phyloP scores from a whole-genome alignment of 2,888 invertebrate species.

The Xestobium rufovillosum region DNA sequence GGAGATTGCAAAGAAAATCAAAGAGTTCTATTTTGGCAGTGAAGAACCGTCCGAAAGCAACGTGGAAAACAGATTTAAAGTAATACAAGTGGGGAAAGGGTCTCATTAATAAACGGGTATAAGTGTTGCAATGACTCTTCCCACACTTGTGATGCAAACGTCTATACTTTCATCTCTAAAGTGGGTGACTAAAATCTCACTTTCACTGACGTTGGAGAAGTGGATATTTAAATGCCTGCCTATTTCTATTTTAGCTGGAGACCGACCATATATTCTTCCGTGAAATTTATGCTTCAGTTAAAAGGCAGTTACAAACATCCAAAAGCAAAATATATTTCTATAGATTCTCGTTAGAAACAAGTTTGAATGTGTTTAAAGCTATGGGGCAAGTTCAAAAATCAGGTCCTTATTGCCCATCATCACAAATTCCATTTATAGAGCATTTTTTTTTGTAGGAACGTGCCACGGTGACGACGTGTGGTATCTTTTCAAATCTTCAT shows the following conservation, averaged over 20 bases:
- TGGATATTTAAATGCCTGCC: too few relatives aligned
- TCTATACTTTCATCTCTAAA: too few relatives aligned
- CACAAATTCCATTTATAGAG: too few relatives aligned
- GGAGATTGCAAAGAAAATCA: constrained; percentile 39
- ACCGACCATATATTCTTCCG: constrained; percentile 34
- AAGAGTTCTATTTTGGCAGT: constrained; percentile 43
- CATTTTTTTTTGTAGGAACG: too few relatives aligned
- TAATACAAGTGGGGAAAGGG: too few relatives aligned
- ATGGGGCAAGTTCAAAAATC: too few relatives aligned
- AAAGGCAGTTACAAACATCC: constrained; percentile 18
- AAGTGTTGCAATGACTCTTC: too few relatives aligned
- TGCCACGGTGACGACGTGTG: background rate
- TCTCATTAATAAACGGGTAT: too few relatives aligned
- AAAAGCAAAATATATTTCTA: constrained; percentile 31
- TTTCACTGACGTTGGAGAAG: too few relatives aligned
- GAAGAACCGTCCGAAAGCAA: constrained; percentile 37
- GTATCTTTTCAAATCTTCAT: constrained; percentile 1
- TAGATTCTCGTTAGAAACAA: constrained; percentile 30
- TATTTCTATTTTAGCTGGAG: constrained; percentile 31
- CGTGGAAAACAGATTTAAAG: constrained; percentile 36
- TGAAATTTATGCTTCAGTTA: constrained; percentile 27
- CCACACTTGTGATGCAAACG: too few relatives aligned
- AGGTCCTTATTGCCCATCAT: too few relatives aligned
- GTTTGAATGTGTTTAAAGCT: constrained; percentile 30
- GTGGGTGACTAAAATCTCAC: too few relatives aligned